Evolutionary conservation across 2,797 vertebrate species (phyloP).

Genomic region (Buceros bicornis): DNA sequence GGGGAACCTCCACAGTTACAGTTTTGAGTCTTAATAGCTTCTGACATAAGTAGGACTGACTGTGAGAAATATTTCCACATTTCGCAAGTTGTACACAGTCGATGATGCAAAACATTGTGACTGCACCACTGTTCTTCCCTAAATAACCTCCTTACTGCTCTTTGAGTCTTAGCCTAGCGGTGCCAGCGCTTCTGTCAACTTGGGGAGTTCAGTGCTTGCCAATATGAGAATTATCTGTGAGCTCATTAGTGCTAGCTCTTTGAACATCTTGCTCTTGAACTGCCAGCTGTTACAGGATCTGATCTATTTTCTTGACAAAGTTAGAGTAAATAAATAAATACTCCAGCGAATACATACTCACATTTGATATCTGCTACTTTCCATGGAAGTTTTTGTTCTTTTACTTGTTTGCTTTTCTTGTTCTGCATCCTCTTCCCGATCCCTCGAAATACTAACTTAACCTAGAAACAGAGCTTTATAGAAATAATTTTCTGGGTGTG

Average conservation of each 20-base stretch:
- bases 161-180: not conserved
- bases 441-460: not conserved
- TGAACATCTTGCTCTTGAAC: slow-evolving; percentile 27
- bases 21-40: slow-evolving; percentile 34
- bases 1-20: not conserved
- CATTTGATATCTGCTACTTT: not conserved
- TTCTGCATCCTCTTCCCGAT: not conserved
- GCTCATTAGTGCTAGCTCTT: slow-evolving; percentile 20
- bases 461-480: not conserved
- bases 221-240: slow-evolving; percentile 1
- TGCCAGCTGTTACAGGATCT: not conserved
- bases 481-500: not conserved
- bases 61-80: slow-evolving; percentile 15
- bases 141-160: slow-evolving; percentile 14
- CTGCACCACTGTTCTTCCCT: not conserved
- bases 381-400: not conserved
- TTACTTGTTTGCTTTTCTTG: not conserved
- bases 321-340: slow-evolving; percentile 32
- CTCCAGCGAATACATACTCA: fast-evolving
- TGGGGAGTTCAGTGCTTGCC: not conserved
- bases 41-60: slow-evolving; percentile 49
- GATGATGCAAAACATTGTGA: slow-evolving; percentile 3
- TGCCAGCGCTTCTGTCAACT: not conserved
- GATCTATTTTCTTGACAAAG: slow-evolving; percentile 16
- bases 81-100: not conserved